Conservation (phyloP, 2,888 invertebrate species). For the Scaptomyza reducta region DNA sequence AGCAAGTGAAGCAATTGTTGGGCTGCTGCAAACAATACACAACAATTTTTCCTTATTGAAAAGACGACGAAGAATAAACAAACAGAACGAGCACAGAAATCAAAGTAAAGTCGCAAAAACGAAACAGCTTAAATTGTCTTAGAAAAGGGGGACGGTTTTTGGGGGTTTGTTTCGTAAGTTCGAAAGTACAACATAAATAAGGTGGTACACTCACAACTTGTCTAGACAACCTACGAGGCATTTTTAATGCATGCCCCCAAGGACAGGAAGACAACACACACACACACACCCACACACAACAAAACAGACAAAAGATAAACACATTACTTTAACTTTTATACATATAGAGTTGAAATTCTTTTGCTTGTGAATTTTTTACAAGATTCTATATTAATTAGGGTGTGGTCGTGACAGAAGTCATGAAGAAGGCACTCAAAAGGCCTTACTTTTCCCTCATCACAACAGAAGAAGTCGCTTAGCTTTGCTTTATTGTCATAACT, state of each 20-base stretch:
- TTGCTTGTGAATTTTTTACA: not conserved
- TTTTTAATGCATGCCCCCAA: conserved; percentile 54
- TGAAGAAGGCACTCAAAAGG: not conserved
- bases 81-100: conserved; percentile 48
- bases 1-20: conserved; percentile 40
- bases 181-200: conserved; percentile 28
- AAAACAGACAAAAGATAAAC: conserved; percentile 51
- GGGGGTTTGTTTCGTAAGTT: not conserved
- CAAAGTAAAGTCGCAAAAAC: conserved; percentile 46
- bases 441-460: too few relatives aligned
- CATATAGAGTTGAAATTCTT: not conserved
- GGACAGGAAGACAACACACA: conserved; percentile 13
- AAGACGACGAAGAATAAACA: conserved; percentile 46
- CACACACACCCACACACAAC: not conserved
- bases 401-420: not conserved
- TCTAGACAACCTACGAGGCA: conserved; percentile 56
- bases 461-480: too few relatives aligned
- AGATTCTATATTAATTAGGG: not conserved
- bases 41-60: conserved; percentile 48
- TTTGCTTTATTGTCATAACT: not conserved
- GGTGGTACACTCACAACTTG: conserved; percentile 9
- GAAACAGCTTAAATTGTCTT: conserved; percentile 40
- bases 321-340: conserved; percentile 30
- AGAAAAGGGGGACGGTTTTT: not conserved
- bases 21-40: conserved; percentile 44